These are phyloP conservation scores for Zootermopsis nevadensis DNA, from an alignment of 2,888 invertebrate species.

Conservation along the genomic window DNA sequence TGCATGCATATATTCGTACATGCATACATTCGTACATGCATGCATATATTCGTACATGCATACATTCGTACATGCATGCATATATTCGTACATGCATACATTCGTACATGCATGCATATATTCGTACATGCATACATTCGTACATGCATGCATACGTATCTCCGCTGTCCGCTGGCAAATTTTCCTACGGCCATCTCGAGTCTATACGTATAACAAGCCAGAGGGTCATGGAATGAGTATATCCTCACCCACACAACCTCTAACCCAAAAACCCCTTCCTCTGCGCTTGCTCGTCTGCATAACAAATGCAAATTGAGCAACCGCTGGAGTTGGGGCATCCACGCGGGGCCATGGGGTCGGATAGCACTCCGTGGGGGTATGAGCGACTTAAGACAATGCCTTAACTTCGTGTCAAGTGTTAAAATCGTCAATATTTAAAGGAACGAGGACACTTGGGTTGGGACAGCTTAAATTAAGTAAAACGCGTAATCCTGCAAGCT, in stretches of 20 bases:
- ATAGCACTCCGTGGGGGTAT: slow-evolving; percentile 7
- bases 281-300: slow-evolving; percentile 14
- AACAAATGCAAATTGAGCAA: slow-evolving; percentile 34
- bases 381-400: slow-evolving; percentile 20
- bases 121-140: too few species aligned
- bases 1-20: too few species aligned
- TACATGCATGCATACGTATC: too few species aligned
- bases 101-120: too few species aligned
- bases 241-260: neutral
- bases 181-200: neutral
- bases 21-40: too few species aligned
- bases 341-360: slow-evolving; percentile 19
- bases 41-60: too few species aligned
- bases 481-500: too few species aligned
- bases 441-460: neutral
- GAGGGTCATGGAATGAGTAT: neutral
- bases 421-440: neutral
- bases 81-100: too few species aligned
- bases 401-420: neutral
- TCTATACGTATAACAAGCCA: slow-evolving; percentile 17
- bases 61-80: too few species aligned
- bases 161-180: neutral
- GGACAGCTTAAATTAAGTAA: too few species aligned
- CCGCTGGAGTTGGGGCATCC: slow-evolving; percentile 23
- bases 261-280: slow-evolving; percentile 14